Conservation (phyloP, 2,888 invertebrate species). For the Miltochrista miniata region DNA sequence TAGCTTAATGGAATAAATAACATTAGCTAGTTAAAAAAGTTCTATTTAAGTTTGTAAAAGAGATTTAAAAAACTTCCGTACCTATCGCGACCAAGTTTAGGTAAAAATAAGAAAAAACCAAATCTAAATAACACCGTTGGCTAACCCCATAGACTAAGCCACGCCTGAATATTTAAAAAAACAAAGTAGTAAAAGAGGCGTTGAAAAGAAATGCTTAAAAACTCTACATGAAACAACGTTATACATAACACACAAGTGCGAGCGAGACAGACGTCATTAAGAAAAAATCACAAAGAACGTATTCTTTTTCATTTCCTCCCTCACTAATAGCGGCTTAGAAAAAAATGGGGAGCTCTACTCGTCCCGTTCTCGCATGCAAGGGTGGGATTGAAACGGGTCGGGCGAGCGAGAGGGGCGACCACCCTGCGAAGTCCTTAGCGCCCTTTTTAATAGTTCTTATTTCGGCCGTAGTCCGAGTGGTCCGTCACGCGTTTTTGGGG, state of each 20-base stretch:
- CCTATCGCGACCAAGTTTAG: constrained; percentile 50
- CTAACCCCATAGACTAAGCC: constrained; percentile 75
- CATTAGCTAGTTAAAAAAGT: too few species aligned
- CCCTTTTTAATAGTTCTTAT: constrained; percentile 80
- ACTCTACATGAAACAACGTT: constrained; percentile 54
- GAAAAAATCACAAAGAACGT: constrained; percentile 82
- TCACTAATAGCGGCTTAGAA: constrained; percentile 80
- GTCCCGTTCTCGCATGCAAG: constrained; percentile 71
- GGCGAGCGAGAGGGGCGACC: constrained; percentile 75
- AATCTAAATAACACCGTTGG: constrained; percentile 66
- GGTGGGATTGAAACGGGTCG: constrained; percentile 67
- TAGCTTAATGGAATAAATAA: too few species aligned
- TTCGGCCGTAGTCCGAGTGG: constrained; percentile 74
- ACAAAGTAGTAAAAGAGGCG: constrained; percentile 77
- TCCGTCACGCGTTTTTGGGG: constrained; percentile 60
- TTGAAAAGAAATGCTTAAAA: constrained; percentile 75
- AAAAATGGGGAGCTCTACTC: constrained; percentile 73
- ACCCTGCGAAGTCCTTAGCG: constrained; percentile 66
- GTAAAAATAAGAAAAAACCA: constrained; percentile 64
- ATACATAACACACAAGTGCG: constrained; percentile 49
- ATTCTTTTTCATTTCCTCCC: constrained; percentile 83
- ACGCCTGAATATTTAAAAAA: constrained; percentile 77
- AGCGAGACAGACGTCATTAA: constrained; percentile 70
- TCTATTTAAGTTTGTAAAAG: constrained; percentile 14
- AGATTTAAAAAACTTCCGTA: constrained; percentile 32